Evolutionary conservation across 2,797 vertebrate species (phyloP).

Genomic region (Mastacembelus armatus): DNA sequence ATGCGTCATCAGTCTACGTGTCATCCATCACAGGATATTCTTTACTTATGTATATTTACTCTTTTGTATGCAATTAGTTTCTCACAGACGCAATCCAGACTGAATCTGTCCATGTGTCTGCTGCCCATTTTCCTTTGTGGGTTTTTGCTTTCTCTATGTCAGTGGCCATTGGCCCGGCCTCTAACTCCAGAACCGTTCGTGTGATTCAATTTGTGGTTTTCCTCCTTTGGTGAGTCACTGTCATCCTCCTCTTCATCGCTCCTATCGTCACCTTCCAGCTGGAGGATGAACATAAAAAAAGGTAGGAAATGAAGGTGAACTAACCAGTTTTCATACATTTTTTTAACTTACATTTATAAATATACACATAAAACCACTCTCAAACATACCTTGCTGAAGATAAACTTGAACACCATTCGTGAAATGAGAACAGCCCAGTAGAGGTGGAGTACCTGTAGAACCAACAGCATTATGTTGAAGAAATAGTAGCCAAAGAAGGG

Average conservation of each 20-base stretch:
- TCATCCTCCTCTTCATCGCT: conserved; percentile 83
- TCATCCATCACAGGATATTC: conserved; percentile 45
- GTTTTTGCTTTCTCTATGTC: conserved; percentile 26
- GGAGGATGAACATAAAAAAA: conserved; percentile 23
- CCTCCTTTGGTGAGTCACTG: conserved; percentile 64
- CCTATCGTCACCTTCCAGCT: conserved; percentile 82
- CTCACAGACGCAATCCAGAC: conserved; percentile 10
- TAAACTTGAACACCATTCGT: conserved; percentile 87
- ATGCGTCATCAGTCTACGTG: conserved; percentile 5
- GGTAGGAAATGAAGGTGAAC: neutral
- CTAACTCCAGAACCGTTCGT: conserved; percentile 63
- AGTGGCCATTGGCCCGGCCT: conserved; percentile 72
- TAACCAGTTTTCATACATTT: no score
- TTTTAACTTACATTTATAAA: neutral
- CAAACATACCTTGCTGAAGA: conserved; percentile 84
- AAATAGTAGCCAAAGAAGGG: conserved; percentile 91
- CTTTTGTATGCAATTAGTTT: conserved; percentile 1
- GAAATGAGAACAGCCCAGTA: conserved; percentile 91
- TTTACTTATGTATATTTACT: conserved; percentile 1
- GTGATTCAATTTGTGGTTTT: conserved; percentile 58
- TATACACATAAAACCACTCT: conserved; percentile 32
- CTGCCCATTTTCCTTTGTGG: conserved; percentile 5
- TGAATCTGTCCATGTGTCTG: conserved; percentile 17
- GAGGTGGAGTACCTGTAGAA: conserved; percentile 88
- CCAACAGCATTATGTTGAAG: conserved; percentile 87